Evolutionary conservation across 2,113 vertebrate genomes (phyloP), one percentile per base, ranked within the genome.

Genomic region (Platysternon megacephalum): DNA sequence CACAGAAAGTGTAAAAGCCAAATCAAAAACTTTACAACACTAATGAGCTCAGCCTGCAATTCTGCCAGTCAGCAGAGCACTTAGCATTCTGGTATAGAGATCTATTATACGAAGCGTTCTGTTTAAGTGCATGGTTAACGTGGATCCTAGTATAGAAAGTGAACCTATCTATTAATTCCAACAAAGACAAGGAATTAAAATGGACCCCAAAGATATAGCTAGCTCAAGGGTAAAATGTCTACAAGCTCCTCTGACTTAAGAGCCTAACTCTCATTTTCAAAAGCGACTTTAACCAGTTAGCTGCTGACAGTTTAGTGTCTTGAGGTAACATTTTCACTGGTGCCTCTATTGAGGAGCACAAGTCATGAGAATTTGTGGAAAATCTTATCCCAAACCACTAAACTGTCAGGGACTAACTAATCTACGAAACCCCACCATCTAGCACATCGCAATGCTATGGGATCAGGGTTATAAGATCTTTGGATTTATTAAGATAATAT

Each of bases 1-100:
- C 24, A 11, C 0, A 0, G 4, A 9, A 80, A 83, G 8, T 39
- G 17, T 21, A 22, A 39, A 22, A 21, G 65, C 17, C 65, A 39
- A 21, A 72, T 22, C n/a, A 72, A 39, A 72, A 72, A 68, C 32
- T 68, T 68, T 16, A 14, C 32, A 44, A 46, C 42, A 44, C 24
- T 46, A 13, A 13, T 46, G 42, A 78, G 26, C 26, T 78, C 74
- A 46, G 26, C 42, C 24, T 76, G 74, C 39, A 44, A 46, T 22
- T 76, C 42, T 44, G 74, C 74, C 24, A 14, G 22, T 28, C 5
- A 14, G 24, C 12, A 42, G n/a, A 26, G 26, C 74, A 78, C 42
- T 28, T 26, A 14, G 12, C 24, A 46, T 42, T 39, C 17, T 22
- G 65, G 65, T n/a, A 39, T 39, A 65, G 32, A 65, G 58, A 14